Percentiles rank a stretch among this genome's conserved stretches.
These are phyloP conservation scores for Odontophorus gujanensis DNA, from an alignment of 2,113 vertebrate species.

Conservation along the genomic window DNA sequence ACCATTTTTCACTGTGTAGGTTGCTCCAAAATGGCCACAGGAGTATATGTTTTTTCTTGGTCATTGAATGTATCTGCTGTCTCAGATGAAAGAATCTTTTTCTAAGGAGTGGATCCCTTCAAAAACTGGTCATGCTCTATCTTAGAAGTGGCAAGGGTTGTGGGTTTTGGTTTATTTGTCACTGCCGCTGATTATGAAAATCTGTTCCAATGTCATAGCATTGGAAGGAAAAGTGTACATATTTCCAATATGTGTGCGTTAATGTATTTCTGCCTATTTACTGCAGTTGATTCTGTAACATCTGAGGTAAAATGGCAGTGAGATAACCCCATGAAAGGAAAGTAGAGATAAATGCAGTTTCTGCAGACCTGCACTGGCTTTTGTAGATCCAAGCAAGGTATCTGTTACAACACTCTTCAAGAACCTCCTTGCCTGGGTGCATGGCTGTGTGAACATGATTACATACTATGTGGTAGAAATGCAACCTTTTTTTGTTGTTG, in stretches of 20 bases:
- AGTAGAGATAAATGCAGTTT: background rate
- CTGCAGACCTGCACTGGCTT: background rate
- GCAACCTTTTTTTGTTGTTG: background rate
- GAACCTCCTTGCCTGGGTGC: background rate
- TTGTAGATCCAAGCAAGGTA: background rate
- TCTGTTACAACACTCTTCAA: background rate
- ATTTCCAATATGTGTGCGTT: background rate
- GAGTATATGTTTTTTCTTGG: rapidly evolving
- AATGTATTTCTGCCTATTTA: background rate
- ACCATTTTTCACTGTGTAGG: background rate
- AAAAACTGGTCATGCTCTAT: background rate
- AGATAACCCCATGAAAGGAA: background rate
- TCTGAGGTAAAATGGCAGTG: background rate
- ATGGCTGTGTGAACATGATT: background rate
- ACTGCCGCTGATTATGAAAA: background rate
- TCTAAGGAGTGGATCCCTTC: background rate
- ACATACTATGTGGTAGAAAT: conserved; percentile 10
- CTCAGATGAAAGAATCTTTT: background rate
- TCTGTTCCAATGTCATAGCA: background rate
- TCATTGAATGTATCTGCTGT: background rate
- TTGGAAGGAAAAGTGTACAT: rapidly evolving
- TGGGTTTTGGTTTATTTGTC: background rate
- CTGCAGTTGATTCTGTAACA: background rate
- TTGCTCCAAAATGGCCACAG: background rate
- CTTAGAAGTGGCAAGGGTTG: background rate